These are phyloP conservation scores for Lochmaea capreae DNA, from an alignment of 2,888 invertebrate genomes.

Conservation along the genomic window DNA sequence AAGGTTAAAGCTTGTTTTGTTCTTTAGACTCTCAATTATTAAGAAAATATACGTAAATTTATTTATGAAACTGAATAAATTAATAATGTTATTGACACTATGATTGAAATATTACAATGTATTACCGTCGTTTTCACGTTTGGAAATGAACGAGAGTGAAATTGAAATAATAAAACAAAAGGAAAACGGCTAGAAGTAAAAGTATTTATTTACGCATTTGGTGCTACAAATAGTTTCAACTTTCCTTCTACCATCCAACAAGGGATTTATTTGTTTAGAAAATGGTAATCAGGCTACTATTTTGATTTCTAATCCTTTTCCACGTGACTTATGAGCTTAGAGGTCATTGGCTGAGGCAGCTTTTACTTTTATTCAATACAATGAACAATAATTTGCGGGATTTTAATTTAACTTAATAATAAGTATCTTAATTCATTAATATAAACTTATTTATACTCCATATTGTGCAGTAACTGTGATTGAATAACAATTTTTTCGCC, in stretches of 20 bases:
- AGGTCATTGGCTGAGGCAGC: constrained; percentile 11
- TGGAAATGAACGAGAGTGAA: constrained; percentile 3
- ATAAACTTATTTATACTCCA: no score
- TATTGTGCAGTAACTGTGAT: no score
- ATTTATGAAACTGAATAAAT: background rate
- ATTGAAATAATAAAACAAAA: background rate
- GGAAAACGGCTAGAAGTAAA: constrained; percentile 31
- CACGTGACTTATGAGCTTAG: constrained; percentile 27
- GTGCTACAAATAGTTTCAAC: constrained; percentile 5
- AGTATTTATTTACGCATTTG: constrained; percentile 29
- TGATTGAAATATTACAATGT: background rate
- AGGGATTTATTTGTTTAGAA: constrained; percentile 2
- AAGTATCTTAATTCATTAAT: no score
- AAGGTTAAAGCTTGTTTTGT: no score
- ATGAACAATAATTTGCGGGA: background rate
- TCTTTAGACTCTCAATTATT: no score
- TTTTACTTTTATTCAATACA: constrained; percentile 7
- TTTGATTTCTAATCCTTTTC: constrained; percentile 32
- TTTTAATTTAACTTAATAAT: background rate
- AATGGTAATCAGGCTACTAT: background rate
- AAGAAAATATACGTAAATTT: no score
- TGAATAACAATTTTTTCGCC: no score
- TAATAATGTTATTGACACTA: background rate
- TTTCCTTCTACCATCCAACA: constrained; percentile 22
- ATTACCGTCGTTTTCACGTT: background rate